Conservation (phyloP, 2,113 vertebrate genomes). For the Casuarius casuarius region DNA sequence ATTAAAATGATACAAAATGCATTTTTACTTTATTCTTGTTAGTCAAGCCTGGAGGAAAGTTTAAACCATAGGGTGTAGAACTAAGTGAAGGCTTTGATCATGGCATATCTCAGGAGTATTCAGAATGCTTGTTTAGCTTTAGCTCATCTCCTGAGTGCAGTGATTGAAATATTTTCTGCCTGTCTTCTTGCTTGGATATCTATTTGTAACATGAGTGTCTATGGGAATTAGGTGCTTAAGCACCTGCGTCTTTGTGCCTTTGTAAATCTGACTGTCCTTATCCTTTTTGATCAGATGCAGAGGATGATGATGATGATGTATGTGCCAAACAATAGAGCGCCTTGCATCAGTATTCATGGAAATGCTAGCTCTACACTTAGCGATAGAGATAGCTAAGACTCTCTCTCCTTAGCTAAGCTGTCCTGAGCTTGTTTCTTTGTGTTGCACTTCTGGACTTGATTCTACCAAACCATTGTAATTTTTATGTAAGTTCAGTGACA, state of each 20-base stretch:
- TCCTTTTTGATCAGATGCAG: not conserved
- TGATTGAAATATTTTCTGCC: not conserved
- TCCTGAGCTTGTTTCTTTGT: not conserved
- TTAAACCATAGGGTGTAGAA: not conserved
- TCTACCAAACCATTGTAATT: not conserved
- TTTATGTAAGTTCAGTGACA: not conserved
- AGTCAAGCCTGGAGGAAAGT: not conserved
- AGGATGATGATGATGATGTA: no score
- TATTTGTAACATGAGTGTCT: not conserved
- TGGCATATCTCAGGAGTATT: rapidly evolving
- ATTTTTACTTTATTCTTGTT: not conserved
- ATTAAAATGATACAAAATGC: not conserved
- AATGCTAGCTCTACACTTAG: not conserved
- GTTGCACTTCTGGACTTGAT: not conserved
- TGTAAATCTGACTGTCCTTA: not conserved
- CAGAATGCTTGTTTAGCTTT: not conserved
- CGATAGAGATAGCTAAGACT: not conserved
- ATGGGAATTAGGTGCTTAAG: not conserved
- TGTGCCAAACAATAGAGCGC: rapidly evolving
- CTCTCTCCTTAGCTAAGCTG: not conserved
- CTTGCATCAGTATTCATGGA: not conserved
- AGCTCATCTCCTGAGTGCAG: not conserved
- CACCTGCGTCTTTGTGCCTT: not conserved
- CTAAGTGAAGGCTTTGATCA: not conserved
- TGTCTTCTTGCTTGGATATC: not conserved